Conservation (phyloP, 2,888 invertebrate species). For the Diachrysia chrysitis region DNA sequence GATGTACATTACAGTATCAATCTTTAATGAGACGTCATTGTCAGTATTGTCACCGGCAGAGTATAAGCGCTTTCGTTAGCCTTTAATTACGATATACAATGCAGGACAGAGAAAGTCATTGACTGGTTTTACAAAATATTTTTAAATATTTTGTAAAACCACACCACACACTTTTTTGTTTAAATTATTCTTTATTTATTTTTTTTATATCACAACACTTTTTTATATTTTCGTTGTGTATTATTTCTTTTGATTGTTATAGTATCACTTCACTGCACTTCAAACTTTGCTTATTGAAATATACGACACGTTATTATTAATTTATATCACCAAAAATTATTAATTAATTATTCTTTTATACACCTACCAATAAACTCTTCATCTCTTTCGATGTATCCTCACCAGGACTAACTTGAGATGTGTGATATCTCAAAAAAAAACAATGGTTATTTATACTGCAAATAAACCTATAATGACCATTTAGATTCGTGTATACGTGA, state of each 20-base stretch:
- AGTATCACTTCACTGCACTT: not conserved
- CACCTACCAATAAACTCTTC: constrained; percentile 75
- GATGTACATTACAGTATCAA: constrained; percentile 22
- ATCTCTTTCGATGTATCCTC: constrained; percentile 69
- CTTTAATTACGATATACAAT: constrained; percentile 38
- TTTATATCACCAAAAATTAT: not conserved
- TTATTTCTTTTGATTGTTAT: not conserved
- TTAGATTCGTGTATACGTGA: constrained; percentile 73
- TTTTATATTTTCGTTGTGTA: not conserved
- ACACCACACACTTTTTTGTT: not conserved
- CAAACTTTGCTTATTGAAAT: not conserved
- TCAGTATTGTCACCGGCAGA: constrained; percentile 29
- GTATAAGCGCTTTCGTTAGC: constrained; percentile 25
- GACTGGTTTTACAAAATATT: constrained; percentile 6
- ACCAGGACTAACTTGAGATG: constrained; percentile 70
- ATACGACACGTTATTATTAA: no score
- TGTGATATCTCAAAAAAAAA: constrained; percentile 71
- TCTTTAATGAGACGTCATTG: constrained; percentile 23
- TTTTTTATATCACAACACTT: not conserved
- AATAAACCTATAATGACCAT: constrained; percentile 74
- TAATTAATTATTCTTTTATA: constrained; percentile 36
- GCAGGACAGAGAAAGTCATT: constrained; percentile 11
- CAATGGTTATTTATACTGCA: constrained; percentile 81
- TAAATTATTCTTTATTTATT: not conserved
- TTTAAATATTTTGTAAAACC: no score